Percentiles rank a stretch among this genome's conserved stretches.
These are phyloP conservation scores for Rostratula benghalensis DNA, from an alignment of 2,113 vertebrate genomes.

Conservation along the genomic window DNA sequence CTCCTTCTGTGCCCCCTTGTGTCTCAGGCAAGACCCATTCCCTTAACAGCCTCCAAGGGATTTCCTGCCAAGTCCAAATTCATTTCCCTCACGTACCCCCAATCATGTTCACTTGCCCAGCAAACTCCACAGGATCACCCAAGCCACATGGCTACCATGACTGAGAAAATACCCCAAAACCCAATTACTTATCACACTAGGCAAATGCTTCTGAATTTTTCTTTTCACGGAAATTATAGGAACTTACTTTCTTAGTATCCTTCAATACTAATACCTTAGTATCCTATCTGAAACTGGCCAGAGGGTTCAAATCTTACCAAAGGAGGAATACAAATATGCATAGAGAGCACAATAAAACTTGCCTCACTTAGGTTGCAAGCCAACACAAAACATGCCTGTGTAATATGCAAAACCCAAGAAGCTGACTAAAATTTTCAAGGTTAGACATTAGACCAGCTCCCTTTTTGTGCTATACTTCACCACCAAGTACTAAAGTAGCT, in stretches of 20 bases:
- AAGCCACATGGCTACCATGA: neutral
- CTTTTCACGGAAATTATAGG: neutral
- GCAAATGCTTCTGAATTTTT: neutral
- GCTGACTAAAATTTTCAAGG: neutral
- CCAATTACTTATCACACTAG: neutral
- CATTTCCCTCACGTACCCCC: neutral
- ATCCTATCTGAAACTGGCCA: neutral
- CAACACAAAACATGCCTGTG: neutral
- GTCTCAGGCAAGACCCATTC: neutral
- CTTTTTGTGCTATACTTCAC: neutral
- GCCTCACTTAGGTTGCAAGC: neutral
- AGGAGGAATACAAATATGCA: neutral
- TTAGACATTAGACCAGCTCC: neutral
- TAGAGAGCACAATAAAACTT: neutral
- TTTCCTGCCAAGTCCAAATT: neutral
- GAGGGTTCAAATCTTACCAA: neutral
- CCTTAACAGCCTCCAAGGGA: neutral
- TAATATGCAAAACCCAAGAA: neutral
- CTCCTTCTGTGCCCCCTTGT: neutral
- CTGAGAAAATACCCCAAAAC: neutral
- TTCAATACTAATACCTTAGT: neutral
- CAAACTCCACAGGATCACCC: neutral
- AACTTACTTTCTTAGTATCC: neutral
- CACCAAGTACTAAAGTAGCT: neutral
- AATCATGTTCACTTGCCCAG: neutral